Evolutionary conservation across 2,888 invertebrate species (phyloP), one percentile per base, ranked within the genome.

Genomic region (Bhutanitis thaidina): DNA sequence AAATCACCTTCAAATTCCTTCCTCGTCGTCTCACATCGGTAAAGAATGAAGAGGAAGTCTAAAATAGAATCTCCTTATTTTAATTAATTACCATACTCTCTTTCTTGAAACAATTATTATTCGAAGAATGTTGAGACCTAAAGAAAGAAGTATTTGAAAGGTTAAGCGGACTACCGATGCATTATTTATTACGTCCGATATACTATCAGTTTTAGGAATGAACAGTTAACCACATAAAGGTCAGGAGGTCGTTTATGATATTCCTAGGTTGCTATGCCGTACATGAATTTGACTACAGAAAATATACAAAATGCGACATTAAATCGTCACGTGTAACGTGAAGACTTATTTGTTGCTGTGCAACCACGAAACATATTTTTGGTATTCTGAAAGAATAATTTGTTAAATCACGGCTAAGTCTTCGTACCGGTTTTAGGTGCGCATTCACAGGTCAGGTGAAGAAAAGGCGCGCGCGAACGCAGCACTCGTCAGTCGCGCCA

Each of bases 401-500:
- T 77, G 68, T 78, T 74, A 72, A 80, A 81, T 79, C 71, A 79
- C 74, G 74, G 71, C 76, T 78, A 75, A 77, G 71, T 74, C 70
- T 75, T 80, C 61, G 69, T 78, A 87, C 87, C 88, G 86, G 88
- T 86, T 87, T 74, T 63, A 58, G 57, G 65, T 62, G 71, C 72
- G 77, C 72, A 69, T 67, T 74, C 77, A 77, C 78, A 66, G 72
- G 69, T 67, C 70, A 70, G 67, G 71, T 67, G 80, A 88, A 84
- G 87, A 89, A 88, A 89, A 89, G 78, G 87, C 84, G 83, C 77
- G 87, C 81, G 79, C 87, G 57, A 63, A 64, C 65, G 66, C 68
- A 59, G 63, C 70, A 69, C 61, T 71, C 74, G 78, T 80, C 87
- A 89, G 88, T 89, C 78, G 75, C 73, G 64, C 80, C 79, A 78